Evolutionary conservation across 2,888 invertebrate genomes (phyloP).

Genomic region (Acanthosepion pharaonis): DNA sequence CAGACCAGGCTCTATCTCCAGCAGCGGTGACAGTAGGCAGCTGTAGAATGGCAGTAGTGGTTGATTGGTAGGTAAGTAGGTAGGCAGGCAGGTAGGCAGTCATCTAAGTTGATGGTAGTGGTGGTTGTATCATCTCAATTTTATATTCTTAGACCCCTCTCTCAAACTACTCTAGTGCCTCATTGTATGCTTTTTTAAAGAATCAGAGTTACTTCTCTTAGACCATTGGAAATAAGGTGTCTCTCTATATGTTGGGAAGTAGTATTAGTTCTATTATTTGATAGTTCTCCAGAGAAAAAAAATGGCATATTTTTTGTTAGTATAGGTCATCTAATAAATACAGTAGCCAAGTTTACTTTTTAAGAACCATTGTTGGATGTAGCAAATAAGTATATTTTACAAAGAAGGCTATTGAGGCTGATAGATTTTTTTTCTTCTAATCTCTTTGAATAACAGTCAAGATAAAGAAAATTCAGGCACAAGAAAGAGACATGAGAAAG

Average conservation of each 20-base stretch:
- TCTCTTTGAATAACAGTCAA: background rate
- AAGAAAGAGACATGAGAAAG: background rate
- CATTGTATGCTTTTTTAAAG: background rate
- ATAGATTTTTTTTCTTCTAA: no score
- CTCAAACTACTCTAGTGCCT: background rate
- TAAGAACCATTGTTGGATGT: background rate
- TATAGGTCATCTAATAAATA: background rate
- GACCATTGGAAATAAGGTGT: background rate
- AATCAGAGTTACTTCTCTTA: background rate
- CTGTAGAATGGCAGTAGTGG: background rate
- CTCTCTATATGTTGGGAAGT: background rate
- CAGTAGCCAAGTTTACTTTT: background rate
- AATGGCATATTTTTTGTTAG: background rate
- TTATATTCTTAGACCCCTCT: background rate
- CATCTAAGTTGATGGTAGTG: background rate
- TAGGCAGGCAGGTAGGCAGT: background rate
- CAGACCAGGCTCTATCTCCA: slow-evolving; percentile 8
- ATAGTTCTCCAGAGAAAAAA: background rate
- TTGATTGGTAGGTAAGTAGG: background rate
- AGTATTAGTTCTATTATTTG: background rate
- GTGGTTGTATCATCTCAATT: background rate
- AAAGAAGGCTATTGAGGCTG: background rate
- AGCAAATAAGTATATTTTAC: background rate
- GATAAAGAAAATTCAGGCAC: background rate
- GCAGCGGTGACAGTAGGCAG: background rate